These are phyloP conservation scores for Drosophila nr. perissopoda DNA, from an alignment of 2,888 invertebrate genomes.

Conservation along the genomic window DNA sequence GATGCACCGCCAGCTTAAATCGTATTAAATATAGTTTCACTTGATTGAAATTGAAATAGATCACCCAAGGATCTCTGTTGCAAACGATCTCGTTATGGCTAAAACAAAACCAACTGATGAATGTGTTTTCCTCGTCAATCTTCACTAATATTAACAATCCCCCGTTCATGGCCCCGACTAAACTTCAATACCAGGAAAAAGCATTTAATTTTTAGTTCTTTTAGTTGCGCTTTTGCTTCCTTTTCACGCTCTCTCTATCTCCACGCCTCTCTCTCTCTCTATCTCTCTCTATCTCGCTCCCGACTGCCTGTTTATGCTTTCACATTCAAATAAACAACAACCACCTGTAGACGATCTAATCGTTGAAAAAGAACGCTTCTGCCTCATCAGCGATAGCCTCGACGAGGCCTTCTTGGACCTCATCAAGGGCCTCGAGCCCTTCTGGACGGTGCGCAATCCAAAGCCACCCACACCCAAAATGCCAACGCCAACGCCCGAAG, in stretches of 20 bases:
- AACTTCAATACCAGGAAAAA: slow-evolving; percentile 22
- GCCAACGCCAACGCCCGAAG: slow-evolving; percentile 83
- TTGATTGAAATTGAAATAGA: slow-evolving; percentile 47
- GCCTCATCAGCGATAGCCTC: slow-evolving; percentile 96
- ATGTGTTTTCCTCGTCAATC: slow-evolving; percentile 49
- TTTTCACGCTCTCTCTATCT: slow-evolving; percentile 64
- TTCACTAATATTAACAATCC: slow-evolving; percentile 44
- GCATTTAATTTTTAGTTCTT: slow-evolving; percentile 50
- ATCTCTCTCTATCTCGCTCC: slow-evolving; percentile 37
- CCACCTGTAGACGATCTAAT: slow-evolving; percentile 90
- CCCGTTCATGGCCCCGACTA: slow-evolving; percentile 12
- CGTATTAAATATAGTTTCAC: slow-evolving; percentile 28
- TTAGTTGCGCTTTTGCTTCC: slow-evolving; percentile 51
- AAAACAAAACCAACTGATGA: slow-evolving; percentile 29
- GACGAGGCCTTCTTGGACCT: slow-evolving; percentile 96
- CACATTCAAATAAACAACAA: slow-evolving; percentile 29
- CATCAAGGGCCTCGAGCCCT: slow-evolving; percentile 87
- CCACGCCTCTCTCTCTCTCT: slow-evolving; percentile 48
- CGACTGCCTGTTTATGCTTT: slow-evolving; percentile 58
- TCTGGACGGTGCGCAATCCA: slow-evolving; percentile 84
- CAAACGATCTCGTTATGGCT: slow-evolving; percentile 64
- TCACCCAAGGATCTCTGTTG: slow-evolving; percentile 38
- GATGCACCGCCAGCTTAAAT: slow-evolving; percentile 50
- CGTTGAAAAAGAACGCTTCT: slow-evolving; percentile 95
- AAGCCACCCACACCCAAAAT: slow-evolving; percentile 85